These are phyloP conservation scores for Diaperis boleti DNA, from an alignment of 2,888 invertebrate species.

Conservation along the genomic window DNA sequence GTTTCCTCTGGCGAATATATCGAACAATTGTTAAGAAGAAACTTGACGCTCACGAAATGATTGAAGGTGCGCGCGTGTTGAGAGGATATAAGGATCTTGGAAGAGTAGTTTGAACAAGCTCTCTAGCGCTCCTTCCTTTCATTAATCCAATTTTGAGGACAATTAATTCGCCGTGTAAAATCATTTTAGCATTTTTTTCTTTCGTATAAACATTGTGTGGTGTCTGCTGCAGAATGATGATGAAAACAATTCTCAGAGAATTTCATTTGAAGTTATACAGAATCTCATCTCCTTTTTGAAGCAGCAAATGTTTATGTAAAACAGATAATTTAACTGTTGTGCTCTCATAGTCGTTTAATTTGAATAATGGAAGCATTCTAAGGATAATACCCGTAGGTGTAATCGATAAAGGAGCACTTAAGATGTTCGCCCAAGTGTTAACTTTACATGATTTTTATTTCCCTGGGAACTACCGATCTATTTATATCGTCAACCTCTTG, in stretches of 20 bases:
- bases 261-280: neutral
- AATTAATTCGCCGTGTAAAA: neutral
- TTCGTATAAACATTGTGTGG: neutral
- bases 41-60: neutral
- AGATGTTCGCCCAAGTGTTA: neutral
- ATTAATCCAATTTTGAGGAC: neutral
- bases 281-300: neutral
- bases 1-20: neutral
- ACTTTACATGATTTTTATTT: slow-evolving; percentile 1
- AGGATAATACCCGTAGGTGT: slow-evolving; percentile 10
- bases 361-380: slow-evolving; percentile 6
- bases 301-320: neutral
- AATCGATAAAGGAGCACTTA: slow-evolving; percentile 12
- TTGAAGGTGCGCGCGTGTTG: neutral
- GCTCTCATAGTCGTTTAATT: slow-evolving; percentile 5
- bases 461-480: slow-evolving; percentile 4
- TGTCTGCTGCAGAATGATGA: neutral
- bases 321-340: neutral
- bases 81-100: neutral
- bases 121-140: neutral
- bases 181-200: neutral
- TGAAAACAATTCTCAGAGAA: neutral
- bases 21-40: slow-evolving; percentile 1
- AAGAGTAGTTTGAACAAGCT: neutral
- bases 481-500: no score